Evolutionary conservation across 2,113 vertebrate species (phyloP).

Genomic region (Protobothrops flavoviridis): DNA sequence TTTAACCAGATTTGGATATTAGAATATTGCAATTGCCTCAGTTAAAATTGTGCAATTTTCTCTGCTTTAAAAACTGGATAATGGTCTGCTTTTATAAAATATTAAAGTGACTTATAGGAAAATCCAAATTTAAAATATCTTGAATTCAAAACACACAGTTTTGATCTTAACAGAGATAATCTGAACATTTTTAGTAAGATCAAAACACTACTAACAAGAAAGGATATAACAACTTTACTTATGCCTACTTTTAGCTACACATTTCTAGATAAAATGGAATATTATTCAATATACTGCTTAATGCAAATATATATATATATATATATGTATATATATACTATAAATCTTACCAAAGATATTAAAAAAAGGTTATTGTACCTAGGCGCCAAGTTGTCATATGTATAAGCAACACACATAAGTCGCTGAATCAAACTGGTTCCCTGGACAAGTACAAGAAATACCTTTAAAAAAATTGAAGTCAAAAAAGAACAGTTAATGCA

Average conservation of each 20-base stretch:
- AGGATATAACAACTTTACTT: background rate
- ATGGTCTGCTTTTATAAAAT: background rate
- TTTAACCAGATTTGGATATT: background rate
- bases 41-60: background rate
- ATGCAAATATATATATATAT: conserved; percentile 36
- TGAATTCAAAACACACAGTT: background rate
- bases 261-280: conserved; percentile 6
- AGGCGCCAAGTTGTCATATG: conserved; percentile 97
- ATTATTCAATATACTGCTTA: conserved; percentile 7
- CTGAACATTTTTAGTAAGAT: background rate
- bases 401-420: conserved; percentile 97
- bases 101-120: background rate
- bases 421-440: conserved; percentile 96
- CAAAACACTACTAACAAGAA: background rate
- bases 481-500: conserved; percentile 65
- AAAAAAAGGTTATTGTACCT: conserved; percentile 79
- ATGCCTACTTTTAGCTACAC: background rate
- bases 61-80: background rate
- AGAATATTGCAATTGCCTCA: no score
- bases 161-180: background rate
- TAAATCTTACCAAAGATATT: conserved; percentile 58
- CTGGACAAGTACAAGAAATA: conserved; percentile 95
- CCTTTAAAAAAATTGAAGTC: conserved; percentile 77
- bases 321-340: conserved; percentile 35
- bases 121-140: background rate